Conservation (phyloP, 64 coral and sea anemone species). For the Montipora cactus region DNA sequence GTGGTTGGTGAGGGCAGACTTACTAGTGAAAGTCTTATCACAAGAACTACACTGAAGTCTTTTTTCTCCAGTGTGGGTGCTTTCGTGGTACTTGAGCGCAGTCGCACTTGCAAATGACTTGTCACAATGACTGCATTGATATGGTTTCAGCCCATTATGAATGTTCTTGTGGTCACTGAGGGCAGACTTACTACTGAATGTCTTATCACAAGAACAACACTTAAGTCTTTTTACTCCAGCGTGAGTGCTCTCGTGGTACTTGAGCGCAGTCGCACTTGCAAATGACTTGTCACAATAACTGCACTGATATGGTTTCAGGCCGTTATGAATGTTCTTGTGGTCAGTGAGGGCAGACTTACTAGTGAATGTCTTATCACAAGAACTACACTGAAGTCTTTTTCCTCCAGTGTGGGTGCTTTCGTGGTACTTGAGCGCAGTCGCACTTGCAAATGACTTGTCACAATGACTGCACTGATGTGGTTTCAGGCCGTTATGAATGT, state of each 20-base stretch:
- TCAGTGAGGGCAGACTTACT: background rate
- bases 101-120: background rate
- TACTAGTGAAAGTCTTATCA: background rate
- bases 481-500: background rate
- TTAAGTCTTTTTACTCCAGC: conserved; percentile 18
- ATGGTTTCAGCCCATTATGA: background rate
- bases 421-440: background rate
- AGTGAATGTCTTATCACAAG: too few relatives aligned
- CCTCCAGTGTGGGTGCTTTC: background rate
- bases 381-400: background rate
- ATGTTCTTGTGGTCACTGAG: too few relatives aligned
- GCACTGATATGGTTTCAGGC: conserved; percentile 3
- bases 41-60: too few relatives aligned
- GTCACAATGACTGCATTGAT: conserved; percentile 39
- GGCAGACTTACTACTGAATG: background rate
- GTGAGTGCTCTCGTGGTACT: conserved; percentile 11
- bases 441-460: too few relatives aligned
- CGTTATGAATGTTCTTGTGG: too few relatives aligned
- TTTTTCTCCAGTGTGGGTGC: too few relatives aligned
- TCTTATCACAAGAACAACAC: conserved; percentile 25
- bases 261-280: background rate
- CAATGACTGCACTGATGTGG: conserved; percentile 3
- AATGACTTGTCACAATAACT: conserved; percentile 23
- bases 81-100: too few relatives aligned
- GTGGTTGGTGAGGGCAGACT: background rate